phyloP scores from a whole-genome alignment of 2,113 vertebrate species.

The Leiothrix lutea region DNA sequence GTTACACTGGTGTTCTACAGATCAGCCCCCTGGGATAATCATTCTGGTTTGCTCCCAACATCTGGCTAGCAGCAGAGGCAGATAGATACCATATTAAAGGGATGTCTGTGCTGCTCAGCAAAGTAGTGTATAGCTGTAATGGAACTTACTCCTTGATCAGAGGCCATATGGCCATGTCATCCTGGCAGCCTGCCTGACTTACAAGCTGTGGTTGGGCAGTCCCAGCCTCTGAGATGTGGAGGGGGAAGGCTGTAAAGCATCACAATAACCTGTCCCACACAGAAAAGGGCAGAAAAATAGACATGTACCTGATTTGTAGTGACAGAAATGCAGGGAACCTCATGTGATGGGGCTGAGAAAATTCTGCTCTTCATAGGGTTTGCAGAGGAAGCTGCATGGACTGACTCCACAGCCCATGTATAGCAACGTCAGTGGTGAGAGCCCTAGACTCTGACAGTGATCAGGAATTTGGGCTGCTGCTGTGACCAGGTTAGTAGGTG shows the following conservation, averaged over 20 bases:
- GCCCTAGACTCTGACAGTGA: neutral
- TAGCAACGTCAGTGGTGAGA: neutral
- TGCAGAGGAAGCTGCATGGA: neutral
- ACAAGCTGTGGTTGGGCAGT: neutral
- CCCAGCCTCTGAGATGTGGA: neutral
- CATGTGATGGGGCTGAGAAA: neutral
- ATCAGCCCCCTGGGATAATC: neutral
- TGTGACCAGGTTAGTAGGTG: neutral
- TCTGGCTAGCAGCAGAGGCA: conserved; percentile 25
- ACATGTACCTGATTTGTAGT: neutral
- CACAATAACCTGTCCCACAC: neutral
- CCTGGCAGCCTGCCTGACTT: neutral
- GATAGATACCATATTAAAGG: neutral
- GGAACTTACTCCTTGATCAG: neutral
- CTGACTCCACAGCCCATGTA: fast-evolving
- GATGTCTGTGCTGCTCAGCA: neutral
- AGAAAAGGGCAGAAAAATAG: neutral
- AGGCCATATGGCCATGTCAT: neutral
- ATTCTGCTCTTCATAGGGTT: neutral
- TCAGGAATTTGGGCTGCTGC: neutral
- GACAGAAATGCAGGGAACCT: neutral
- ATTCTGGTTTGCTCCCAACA: neutral
- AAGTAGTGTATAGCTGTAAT: neutral
- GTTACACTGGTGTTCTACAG: neutral
- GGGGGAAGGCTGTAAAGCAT: neutral